Evolutionary conservation across 1,140 invertebrate species (phyloP).

Genomic region (Zophobas atratus): DNA sequence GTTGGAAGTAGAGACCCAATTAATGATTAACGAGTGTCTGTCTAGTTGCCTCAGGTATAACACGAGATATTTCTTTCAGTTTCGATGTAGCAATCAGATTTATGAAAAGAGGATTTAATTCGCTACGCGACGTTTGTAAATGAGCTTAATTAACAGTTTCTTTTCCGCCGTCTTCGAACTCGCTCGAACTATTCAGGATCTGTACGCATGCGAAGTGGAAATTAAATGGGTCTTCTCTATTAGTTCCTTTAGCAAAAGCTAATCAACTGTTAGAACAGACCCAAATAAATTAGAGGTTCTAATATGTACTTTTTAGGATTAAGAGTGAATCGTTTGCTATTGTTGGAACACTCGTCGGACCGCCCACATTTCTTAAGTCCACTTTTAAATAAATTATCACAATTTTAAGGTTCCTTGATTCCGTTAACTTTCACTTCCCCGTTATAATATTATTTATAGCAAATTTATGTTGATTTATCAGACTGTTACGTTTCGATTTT

Average conservation of each 20-base stretch:
- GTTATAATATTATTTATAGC: conserved; percentile 41
- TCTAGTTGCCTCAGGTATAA: background rate
- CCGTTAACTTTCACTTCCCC: conserved; percentile 30
- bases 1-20: background rate
- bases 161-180: conserved; percentile 22
- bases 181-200: background rate
- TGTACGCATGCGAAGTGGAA: conserved; percentile 6
- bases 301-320: too few species aligned
- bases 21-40: background rate
- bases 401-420: conserved; percentile 41
- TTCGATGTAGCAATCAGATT: background rate
- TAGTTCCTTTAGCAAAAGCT: background rate
- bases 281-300: too few species aligned
- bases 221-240: background rate
- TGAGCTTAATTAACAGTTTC: conserved; percentile 24
- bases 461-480: conserved; percentile 42
- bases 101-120: conserved; percentile 25
- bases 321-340: background rate
- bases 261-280: background rate
- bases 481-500: conserved; percentile 31
- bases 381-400: conserved; percentile 37
- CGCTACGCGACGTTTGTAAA: conserved; percentile 4
- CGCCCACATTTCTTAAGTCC: conserved; percentile 17
- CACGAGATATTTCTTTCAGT: background rate
- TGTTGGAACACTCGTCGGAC: background rate